Evolutionary conservation across 92 coral and sea anemone genomes (phyloP).

Genomic region (Palythoa heliodiscus): DNA sequence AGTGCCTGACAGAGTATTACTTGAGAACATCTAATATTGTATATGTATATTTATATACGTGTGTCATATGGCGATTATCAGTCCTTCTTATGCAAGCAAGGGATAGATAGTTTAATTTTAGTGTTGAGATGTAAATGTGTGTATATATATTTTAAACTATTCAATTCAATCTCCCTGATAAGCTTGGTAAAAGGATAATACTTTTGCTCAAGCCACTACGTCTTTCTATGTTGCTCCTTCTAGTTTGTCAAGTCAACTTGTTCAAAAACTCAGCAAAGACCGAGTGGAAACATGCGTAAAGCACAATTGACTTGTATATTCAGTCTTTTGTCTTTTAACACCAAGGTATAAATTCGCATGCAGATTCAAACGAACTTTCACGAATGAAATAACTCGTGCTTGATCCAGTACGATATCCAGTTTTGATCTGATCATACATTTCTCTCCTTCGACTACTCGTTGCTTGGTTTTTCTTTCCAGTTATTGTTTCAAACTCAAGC

Average conservation of each 20-base stretch:
- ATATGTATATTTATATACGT: conserved; percentile 13
- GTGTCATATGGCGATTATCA: not conserved
- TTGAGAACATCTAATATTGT: not conserved
- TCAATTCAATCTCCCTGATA: conserved; percentile 19
- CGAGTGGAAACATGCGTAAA: not conserved
- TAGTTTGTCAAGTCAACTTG: conserved; percentile 8
- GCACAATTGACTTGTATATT: conserved; percentile 20
- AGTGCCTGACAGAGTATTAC: conserved; percentile 14
- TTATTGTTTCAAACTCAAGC: not conserved
- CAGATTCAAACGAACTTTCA: conserved; percentile 37
- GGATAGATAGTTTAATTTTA: not conserved
- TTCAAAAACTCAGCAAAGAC: not conserved
- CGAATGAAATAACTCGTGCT: conserved; percentile 9
- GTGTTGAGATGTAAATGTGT: conserved; percentile 7
- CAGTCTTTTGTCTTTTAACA: conserved; percentile 26
- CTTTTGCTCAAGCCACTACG: not conserved
- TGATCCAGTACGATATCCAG: conserved; percentile 2
- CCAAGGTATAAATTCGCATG: conserved; percentile 16
- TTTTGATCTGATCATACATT: not conserved
- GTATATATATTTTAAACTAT: conserved; percentile 6
- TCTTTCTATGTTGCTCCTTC: not conserved
- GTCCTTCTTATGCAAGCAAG: not conserved
- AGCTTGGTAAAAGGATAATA: not conserved
- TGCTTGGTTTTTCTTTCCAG: not conserved
- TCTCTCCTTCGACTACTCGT: not conserved